phyloP scores from a whole-genome alignment of 1,140 invertebrate genomes.

The Habropoda laboriosa region DNA sequence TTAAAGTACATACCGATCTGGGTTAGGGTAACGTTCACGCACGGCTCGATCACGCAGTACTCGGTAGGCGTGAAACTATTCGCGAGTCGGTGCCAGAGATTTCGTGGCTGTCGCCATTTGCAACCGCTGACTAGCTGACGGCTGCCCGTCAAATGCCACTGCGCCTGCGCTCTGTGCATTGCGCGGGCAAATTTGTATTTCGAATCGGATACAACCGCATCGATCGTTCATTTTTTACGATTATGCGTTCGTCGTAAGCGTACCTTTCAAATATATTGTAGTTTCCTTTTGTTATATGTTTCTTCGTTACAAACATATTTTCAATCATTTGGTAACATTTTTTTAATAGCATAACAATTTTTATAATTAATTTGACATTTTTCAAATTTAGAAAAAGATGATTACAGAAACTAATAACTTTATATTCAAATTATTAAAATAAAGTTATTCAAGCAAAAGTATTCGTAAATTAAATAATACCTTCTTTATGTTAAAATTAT shows the following conservation, averaged over 20 bases:
- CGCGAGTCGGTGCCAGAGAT: conserved; percentile 74
- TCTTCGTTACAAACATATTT: background rate
- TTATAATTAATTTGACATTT: too few species aligned
- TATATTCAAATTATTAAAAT: too few species aligned
- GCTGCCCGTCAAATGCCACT: conserved; percentile 64
- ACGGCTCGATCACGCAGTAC: conserved; percentile 68
- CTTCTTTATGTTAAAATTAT: too few species aligned
- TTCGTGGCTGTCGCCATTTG: conserved; percentile 80
- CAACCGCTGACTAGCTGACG: conserved; percentile 77
- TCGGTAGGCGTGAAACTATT: conserved; percentile 73
- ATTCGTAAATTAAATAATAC: too few species aligned
- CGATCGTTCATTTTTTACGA: conserved; percentile 19
- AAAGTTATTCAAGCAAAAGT: too few species aligned
- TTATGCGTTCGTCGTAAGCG: background rate
- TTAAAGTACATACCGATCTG: conserved; percentile 70
- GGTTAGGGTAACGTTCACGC: conserved; percentile 61
- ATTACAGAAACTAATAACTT: too few species aligned
- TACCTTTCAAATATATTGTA: background rate
- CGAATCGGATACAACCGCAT: conserved; percentile 29
- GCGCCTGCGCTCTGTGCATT: conserved; percentile 48
- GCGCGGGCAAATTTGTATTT: conserved; percentile 61
- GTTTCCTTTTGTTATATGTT: background rate
- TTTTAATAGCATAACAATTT: too few species aligned
- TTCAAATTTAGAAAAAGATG: too few species aligned
- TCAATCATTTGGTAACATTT: background rate